Evolutionary conservation across 2,888 invertebrate species (phyloP), one percentile per base, ranked within the genome.

Genomic region (Limnephilus marmoratus): DNA sequence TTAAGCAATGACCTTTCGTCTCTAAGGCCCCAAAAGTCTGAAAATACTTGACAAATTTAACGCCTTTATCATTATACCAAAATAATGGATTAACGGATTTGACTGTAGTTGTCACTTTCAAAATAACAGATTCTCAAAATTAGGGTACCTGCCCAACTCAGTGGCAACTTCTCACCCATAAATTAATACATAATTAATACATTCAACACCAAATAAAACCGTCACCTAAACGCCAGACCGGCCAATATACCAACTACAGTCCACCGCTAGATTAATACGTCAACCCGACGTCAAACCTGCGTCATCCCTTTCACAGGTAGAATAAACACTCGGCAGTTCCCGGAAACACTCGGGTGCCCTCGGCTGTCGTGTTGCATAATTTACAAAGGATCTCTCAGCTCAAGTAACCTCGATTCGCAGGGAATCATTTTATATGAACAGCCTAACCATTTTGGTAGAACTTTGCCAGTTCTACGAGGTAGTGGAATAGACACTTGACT

Each of bases 271-370:
- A 86, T 86, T 86, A 86, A 41, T 29, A 24, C 86, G 29, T 86
- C 86, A 49, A 86, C 86, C 86, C 86, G 12, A 29, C 45, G 86
- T 86, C 86, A 86, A 86, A 45, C 86, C 86, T 24, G 12, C 24
- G 45, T 45, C 86, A 86, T 49, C 15, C 37, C 37, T n/a, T 83
- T 37, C 13, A 86, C 86, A 86, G 86, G 86, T 86, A 86, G 86
- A 41, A 24, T 9, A 0, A 29, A 31, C 29, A 15, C 45, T 86
- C 86, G 86, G 86, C n/a, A 7, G 45, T n/a, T n/a, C 29, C 45
- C 86, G 86, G 86, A 41, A 45, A 11, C 45, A 29, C 45, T 86
- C 86, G 86, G 86, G n/a, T 49, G n/a, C 45, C 45, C 45, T 86
- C 86, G 49, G 37, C 24, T 45, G 13, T 13, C 49, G 11, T 11